A percentile compares a stretch with the other conserved stretches of the same genome.
phyloP scores from a whole-genome alignment of 2,113 vertebrate genomes.

The Pholis gunnellus region DNA sequence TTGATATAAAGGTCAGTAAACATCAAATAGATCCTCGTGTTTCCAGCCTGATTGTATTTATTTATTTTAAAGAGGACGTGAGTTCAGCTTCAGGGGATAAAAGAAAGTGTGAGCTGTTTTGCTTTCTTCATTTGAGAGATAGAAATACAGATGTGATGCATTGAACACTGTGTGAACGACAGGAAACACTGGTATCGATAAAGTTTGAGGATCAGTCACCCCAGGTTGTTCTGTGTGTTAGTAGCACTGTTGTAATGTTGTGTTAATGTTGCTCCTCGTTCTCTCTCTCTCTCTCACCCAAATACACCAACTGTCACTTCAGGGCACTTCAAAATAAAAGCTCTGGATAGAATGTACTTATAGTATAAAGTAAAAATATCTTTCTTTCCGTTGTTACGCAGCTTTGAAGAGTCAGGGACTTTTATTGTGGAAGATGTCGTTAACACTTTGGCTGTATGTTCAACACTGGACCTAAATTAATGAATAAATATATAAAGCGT shows the following conservation, averaged over 20 bases:
- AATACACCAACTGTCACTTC: constrained; percentile 27
- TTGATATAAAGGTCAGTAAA: not conserved
- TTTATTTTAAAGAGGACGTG: not conserved
- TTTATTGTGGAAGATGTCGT: constrained; percentile 14
- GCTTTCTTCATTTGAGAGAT: not conserved
- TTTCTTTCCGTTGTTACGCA: not conserved
- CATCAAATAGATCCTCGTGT: not conserved
- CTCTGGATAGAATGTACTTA: constrained; percentile 17
- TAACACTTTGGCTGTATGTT: not conserved
- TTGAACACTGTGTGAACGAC: not conserved
- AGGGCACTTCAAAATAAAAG: constrained; percentile 7
- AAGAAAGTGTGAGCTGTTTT: too few relatives aligned
- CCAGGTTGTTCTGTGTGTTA: not conserved
- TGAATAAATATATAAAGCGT: constrained; percentile 11
- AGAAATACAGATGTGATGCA: not conserved
- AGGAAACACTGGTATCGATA: too few relatives aligned
- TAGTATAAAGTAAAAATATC: not conserved
- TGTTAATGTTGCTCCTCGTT: too few relatives aligned
- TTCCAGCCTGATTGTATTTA: not conserved
- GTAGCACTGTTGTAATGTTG: not conserved
- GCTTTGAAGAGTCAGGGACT: not conserved
- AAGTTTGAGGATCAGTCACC: constrained; percentile 23
- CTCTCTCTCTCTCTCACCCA: not conserved
- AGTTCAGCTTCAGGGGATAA: too few relatives aligned
- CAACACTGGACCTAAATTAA: not conserved